Base-by-base conservation (phyloP, 2,888 invertebrate species). In the Drepana falcataria region DNA sequence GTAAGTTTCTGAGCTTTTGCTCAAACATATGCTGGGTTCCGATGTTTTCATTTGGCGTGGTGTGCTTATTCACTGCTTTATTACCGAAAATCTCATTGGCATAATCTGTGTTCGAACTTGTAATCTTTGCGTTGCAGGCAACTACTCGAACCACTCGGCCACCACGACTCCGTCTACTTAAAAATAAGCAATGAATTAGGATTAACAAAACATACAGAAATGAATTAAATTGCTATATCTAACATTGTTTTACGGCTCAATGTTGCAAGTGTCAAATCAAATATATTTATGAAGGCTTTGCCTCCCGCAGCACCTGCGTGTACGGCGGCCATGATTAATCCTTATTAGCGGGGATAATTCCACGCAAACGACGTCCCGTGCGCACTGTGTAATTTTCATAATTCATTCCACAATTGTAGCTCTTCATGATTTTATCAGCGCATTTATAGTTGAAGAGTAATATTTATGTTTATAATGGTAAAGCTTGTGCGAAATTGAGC, bases 201-300 rank as follows among this genome's bases (percentile, higher is more conserved):
- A 44, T 44, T 44, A 52, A 63, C 51, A 59, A 66, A 66, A 68
- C 58, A 44, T 9, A 44, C 9, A 6, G n/a, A 44, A 35, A 34
- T 47, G 37, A 53, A 62, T 62, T 57, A 63, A 63, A 63, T 73
- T 70, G 66, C 63, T 65, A 66, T 55, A 53, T 60, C 63, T 64
- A 63, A 79, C 78, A 85, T 81, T 77, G 77, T 81, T 81, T 78
- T 63, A 71, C 69, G 59, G 53, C 66, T 66, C 66, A 80, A 77
- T 85, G 9, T 87, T 81, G 78, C 73, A 67, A 74, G 77, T 84
- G 87, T 87, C 88, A 85, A 84, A 87, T 83, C 77, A 80, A 82
- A 87, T 83, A 83, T 83, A 87, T 88, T 89, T 87, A 87, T 82
- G 83, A 80, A 75, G 81, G 85, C 81, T 85, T 85, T 81, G 66